These are phyloP conservation scores for Eueides isabella DNA, from an alignment of 1,140 invertebrate species.

Conservation along the genomic window DNA sequence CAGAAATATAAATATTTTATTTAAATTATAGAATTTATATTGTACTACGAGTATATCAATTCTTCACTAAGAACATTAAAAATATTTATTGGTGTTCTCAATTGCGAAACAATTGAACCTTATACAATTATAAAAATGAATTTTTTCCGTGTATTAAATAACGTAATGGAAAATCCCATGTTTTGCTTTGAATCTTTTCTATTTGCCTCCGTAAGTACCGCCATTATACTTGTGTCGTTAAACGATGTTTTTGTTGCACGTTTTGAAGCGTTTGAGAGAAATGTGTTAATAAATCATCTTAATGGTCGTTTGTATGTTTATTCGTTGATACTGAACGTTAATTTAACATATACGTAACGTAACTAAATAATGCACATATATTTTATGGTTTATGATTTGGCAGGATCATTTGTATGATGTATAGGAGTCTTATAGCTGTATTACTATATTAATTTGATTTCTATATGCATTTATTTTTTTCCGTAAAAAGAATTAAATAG, in stretches of 20 bases:
- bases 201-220: constrained; percentile 22
- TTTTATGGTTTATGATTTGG: background rate
- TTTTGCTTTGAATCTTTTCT: constrained; percentile 20
- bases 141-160: background rate
- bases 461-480: too few relatives aligned
- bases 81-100: background rate
- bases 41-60: too few relatives aligned
- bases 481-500: too few relatives aligned
- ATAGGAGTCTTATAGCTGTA: background rate
- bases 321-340: constrained; percentile 37
- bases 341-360: constrained; percentile 22
- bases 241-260: constrained; percentile 37
- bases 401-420: background rate
- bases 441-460: too few relatives aligned
- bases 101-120: background rate
- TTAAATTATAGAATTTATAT: too few relatives aligned
- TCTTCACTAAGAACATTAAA: too few relatives aligned
- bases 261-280: constrained; percentile 44
- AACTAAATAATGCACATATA: constrained; percentile 7
- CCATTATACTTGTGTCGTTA: constrained; percentile 39
- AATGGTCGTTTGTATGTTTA: constrained; percentile 39
- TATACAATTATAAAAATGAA: background rate
- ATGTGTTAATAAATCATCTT: constrained; percentile 45
- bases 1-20: too few relatives aligned
- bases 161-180: constrained; percentile 1